A percentile compares a stretch with the other conserved stretches of the same genome.
Conservation (phyloP, 1,140 invertebrate species). For the Leguminivora glycinivorella region DNA sequence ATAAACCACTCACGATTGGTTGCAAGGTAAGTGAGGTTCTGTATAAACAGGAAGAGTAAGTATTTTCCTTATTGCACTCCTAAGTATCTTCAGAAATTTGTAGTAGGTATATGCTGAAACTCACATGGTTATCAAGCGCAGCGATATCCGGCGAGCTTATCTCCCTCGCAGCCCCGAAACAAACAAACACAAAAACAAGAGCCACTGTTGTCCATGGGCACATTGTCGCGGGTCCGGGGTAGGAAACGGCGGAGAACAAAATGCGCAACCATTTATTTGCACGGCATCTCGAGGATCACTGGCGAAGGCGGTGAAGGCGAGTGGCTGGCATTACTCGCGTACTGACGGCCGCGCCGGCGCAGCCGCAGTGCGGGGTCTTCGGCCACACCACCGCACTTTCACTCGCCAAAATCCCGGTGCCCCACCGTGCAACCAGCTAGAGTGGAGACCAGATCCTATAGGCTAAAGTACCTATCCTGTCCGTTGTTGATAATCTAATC, state of each 20-base stretch:
- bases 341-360: constrained; percentile 68
- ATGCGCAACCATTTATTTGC: constrained; percentile 64
- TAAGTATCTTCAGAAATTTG: no score
- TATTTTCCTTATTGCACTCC: no score
- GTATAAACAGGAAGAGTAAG: no score
- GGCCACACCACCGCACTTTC: constrained; percentile 71
- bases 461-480: background rate
- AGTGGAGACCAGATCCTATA: background rate
- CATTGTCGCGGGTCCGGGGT: constrained; percentile 60
- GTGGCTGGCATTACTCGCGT: constrained; percentile 72
- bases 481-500: no score
- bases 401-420: constrained; percentile 62
- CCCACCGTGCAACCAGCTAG: constrained; percentile 52
- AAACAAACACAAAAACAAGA: constrained; percentile 63
- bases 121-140: constrained; percentile 63
- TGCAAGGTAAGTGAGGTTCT: no score
- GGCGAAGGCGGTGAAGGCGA: constrained; percentile 53
- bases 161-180: constrained; percentile 47
- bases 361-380: constrained; percentile 56
- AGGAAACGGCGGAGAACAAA: constrained; percentile 44
- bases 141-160: constrained; percentile 50
- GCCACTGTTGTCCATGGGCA: constrained; percentile 72
- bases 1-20: no score
- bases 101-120: constrained; percentile 38
- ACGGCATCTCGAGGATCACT: constrained; percentile 64